Evolutionary conservation across 2,113 vertebrate species (phyloP), one percentile per base, ranked within the genome.

Genomic region (Colaptes auratus): DNA sequence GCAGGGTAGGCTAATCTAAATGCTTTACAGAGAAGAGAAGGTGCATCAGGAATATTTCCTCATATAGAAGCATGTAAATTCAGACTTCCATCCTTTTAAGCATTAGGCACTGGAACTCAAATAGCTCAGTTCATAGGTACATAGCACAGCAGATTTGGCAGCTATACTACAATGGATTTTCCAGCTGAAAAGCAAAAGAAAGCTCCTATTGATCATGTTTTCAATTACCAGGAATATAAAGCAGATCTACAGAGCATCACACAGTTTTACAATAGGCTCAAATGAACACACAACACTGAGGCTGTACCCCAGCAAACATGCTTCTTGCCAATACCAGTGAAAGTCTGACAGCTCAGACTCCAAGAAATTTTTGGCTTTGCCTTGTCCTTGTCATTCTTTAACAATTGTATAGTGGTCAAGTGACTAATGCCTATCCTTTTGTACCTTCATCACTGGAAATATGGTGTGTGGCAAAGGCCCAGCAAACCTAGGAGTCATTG

Each of bases 1-100:
- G 92, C 84, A 79, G 58, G 55, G 46, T 65, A 82, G 46, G 77
- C 58, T 87, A 69, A 92, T 88, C 30, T 65, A 65, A 93, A 79
- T 58, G 35, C 33, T 84, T 84, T 61, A 60, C 1, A 27, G 58
- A 66, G 44, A 80, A 76, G 12, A 80, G 27, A 90, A 86, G 24
- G 44, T 67, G 14, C 31, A 86, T 81, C 50, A 46, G 20, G 15
- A 23, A 65, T 39, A 44, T 89, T 76, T 90, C 42, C 16, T 93
- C 35, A 18, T 39, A 55, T 8, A 87, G 21, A 61, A 73, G 5
- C 21, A 52, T 24, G 1, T 31, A 64, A 66, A 21, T 71, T 74
- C 61, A 82, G 48, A 60, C 6, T 6, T 77, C 67, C 25, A 71
- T 63, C 0, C 35, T 79, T 95, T 90, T 72, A 84, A 92, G 69